phyloP scores from a whole-genome alignment of 1,140 invertebrate species.

The Dendroctonus valens region DNA sequence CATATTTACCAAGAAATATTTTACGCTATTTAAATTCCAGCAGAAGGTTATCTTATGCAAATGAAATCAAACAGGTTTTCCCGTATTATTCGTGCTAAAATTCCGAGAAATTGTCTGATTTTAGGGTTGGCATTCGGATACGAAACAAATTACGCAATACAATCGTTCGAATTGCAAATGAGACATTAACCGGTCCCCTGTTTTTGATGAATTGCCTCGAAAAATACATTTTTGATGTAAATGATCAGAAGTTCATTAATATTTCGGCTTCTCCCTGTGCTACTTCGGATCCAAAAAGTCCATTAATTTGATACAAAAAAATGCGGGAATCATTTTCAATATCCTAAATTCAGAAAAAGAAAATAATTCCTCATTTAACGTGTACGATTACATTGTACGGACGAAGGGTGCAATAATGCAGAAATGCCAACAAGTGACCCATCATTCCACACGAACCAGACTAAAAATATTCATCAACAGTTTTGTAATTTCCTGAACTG shows the following conservation, averaged over 20 bases:
- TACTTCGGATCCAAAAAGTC: no score
- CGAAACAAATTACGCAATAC: constrained; percentile 29
- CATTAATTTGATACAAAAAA: no score
- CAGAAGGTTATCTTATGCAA: constrained; percentile 1
- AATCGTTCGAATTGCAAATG: constrained; percentile 35
- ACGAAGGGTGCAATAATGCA: neutral
- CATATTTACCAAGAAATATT: neutral
- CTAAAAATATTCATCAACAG: constrained; percentile 8
- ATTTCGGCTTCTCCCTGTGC: neutral
- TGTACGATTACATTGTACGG: no score
- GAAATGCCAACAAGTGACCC: constrained; percentile 11
- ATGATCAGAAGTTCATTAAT: constrained; percentile 13
- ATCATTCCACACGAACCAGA: neutral
- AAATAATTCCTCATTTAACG: no score
- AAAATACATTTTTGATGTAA: constrained; percentile 24
- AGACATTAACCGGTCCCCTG: constrained; percentile 19
- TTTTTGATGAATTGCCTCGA: constrained; percentile 10
- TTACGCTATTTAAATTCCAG: neutral
- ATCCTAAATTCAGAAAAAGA: no score
- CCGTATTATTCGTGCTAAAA: constrained; percentile 8
- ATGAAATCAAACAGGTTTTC: constrained; percentile 12
- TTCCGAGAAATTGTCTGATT: constrained; percentile 9
- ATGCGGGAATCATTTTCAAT: no score
- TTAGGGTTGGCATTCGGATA: neutral
- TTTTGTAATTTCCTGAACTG: constrained; percentile 20